These are phyloP conservation scores for Smutsia temminckii DNA, from an alignment of 2,797 vertebrate species.

Conservation along the genomic window DNA sequence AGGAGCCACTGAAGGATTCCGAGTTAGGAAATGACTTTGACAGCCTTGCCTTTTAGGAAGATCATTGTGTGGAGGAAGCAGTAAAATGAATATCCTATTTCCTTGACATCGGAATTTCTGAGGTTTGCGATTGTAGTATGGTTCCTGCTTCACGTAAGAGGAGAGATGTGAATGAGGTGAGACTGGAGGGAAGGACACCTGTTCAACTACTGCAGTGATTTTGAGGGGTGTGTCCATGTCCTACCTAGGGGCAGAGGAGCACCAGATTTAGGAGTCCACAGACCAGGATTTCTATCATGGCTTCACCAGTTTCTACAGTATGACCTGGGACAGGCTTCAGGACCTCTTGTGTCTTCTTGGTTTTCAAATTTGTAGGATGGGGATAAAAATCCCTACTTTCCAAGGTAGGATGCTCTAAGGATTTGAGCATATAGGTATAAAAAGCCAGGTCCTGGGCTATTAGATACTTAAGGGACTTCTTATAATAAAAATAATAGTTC, in stretches of 20 bases:
- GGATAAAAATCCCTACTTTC: neutral
- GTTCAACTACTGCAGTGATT: neutral
- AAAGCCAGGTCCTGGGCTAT: neutral
- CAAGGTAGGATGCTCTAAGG: neutral
- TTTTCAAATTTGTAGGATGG: constrained; percentile 42
- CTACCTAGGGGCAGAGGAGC: neutral
- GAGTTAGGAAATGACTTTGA: constrained; percentile 21
- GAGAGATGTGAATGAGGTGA: neutral
- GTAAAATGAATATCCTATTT: neutral
- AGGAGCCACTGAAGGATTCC: neutral
- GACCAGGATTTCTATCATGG: neutral
- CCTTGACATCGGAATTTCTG: neutral
- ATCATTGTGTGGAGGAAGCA: neutral
- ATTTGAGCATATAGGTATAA: neutral
- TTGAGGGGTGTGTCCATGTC: neutral
- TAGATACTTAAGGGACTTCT: neutral
- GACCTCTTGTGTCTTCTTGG: neutral
- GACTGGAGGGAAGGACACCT: neutral
- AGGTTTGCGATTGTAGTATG: neutral
- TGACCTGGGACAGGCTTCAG: neutral
- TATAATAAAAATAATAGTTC: constrained; percentile 34
- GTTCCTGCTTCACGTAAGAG: neutral
- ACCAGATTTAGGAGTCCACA: neutral
- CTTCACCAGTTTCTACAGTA: neutral
- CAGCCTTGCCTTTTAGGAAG: constrained; percentile 23